Base-by-base conservation (phyloP, 2,888 invertebrate species). In the Arrhopalites spinosus region DNA sequence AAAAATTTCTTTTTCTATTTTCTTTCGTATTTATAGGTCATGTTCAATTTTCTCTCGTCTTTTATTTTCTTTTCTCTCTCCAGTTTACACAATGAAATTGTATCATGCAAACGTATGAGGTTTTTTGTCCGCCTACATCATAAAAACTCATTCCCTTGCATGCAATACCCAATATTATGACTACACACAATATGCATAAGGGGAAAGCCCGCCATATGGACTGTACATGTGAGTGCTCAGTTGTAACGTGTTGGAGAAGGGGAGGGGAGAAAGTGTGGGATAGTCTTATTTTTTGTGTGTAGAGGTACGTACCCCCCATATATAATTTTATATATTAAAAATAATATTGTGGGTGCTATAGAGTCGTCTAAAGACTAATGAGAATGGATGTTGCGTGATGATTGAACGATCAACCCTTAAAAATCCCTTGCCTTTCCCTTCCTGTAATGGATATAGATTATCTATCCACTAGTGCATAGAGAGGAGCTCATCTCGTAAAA, bases 381-480 rank as follows among this genome's bases (percentile, higher is more conserved):
- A 81, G 79, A 81, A 81, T 81, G 79, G 79, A 81, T 81, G 81
- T 81, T 81, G 77, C 78, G 75, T 79, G 79, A 81, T 81, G 81
- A 81, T 79, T 81, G 81, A 81, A 78, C 78, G 79, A 81, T 81
- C 81, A 81, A 77, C 76, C 77, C 78, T 79, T 79, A 79, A 81
- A 81, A 81, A 81, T 78, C 81, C 79, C 78, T 76, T 77, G 78
- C 66, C 50, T 78, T 78, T 75, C 77, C 68, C 75, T 23, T 23
- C n/a, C 50, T 72, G 77, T 80, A 80, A 81, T 81, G 81, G 78
- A 81, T 80, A 81, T 81, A 80, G 81, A 81, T 81, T 80, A 81
- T 80, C 81, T 79, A 36, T 36, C 81, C 81, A 66, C 73, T 74
- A n/a, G n/a, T n/a, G n/a, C n/a, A n/a, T n/a, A n/a, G n/a, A n/a